Evolutionary conservation across 1,140 invertebrate species (phyloP), one percentile per base, ranked within the genome.

Genomic region (Eumeta japonica): DNA sequence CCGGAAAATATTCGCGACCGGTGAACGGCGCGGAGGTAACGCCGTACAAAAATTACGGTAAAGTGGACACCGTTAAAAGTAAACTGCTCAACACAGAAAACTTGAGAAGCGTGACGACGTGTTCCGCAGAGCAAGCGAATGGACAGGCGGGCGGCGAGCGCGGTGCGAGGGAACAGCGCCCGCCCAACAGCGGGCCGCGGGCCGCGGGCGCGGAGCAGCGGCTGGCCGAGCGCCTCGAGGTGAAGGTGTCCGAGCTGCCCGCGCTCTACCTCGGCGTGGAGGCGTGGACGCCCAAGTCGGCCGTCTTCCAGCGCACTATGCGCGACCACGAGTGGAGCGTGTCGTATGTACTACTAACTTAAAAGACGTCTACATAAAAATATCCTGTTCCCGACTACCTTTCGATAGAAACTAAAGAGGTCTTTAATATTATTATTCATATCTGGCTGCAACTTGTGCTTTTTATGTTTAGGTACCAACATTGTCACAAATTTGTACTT

Each of bases 271-370:
- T 81, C 38, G 77, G 79, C 40, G 72, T 83, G 52, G 66, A 71
- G 43, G 77, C 79, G 33, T 84, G 83, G 82, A 82, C 82, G 53
- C 79, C 79, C 48, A 83, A 83, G 68, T 85, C 75, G 10, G 60
- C 64, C 47, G 65, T 66, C 35, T 77, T 77, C 61, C 70, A 67
- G 62, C 73, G 72, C 62, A 74, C 62, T 51, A 74, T 77, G 62
- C 66, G 64, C 35, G 73, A 77, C 36, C 75, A 77, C 62, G 75
- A 77, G 58, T 77, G 71, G 70, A 77, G 75, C 55, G 65, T 75
- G 55, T 75, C 73, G 75, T 77, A 77, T 60, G 75, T 77, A 73
- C 52, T 38, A 35, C 5, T n/a, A n/a, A n/a, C n/a, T n/a, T n/a
- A n/a, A n/a, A n/a, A n/a, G n/a, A n/a, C n/a, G n/a, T n/a, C n/a